phyloP scores from a whole-genome alignment of 2,797 vertebrate species.

The Enteromius treurensis region DNA sequence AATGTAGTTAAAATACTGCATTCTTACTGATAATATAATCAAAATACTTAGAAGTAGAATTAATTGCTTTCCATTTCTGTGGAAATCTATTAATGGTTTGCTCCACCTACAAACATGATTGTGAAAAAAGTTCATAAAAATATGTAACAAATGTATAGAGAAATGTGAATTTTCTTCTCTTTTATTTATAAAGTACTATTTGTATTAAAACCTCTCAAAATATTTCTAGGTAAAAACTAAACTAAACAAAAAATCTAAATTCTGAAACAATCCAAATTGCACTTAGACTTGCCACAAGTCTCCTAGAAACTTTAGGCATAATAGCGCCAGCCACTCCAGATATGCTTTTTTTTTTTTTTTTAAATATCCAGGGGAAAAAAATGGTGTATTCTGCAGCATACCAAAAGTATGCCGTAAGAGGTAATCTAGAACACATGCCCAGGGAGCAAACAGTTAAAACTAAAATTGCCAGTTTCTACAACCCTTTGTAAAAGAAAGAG shows the following conservation, averaged over 20 bases:
- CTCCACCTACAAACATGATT: background rate
- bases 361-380: conserved; percentile 32
- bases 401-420: conserved; percentile 84
- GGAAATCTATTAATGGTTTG: background rate
- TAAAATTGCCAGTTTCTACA: conserved; percentile 84
- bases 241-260: background rate
- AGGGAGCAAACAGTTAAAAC: conserved; percentile 92
- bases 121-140: background rate
- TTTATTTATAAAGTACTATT: background rate
- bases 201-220: conserved; percentile 2
- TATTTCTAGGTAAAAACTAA: background rate
- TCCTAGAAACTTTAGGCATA: background rate
- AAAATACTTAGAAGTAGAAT: background rate
- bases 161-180: background rate
- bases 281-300: conserved; percentile 1
- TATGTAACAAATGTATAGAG: background rate
- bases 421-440: conserved; percentile 95
- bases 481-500: conserved; percentile 54
- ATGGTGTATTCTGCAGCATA: conserved; percentile 69
- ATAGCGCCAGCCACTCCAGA: conserved; percentile 41
- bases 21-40: background rate
- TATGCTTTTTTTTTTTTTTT: conserved; percentile 18
- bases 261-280: background rate
- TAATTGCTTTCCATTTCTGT: background rate
- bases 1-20: background rate